Base-by-base conservation (phyloP, 2,113 vertebrate species). In the Forbesichthys papilliferus region DNA sequence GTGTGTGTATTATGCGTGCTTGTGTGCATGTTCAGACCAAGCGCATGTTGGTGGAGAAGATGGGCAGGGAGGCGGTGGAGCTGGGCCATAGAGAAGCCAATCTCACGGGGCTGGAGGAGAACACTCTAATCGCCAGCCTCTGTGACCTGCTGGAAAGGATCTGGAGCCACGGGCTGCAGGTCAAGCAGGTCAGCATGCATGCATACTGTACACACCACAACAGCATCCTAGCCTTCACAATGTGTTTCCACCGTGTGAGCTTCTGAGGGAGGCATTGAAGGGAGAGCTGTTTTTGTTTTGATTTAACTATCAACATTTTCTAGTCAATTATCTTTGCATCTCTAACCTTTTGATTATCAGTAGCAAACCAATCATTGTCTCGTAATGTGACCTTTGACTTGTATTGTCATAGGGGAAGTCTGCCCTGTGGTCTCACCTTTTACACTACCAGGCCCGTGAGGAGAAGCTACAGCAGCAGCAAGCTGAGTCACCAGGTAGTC, bases 361-460 rank as follows among this genome's bases (percentile, higher is more conserved):
- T 46, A 46, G 20, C 52, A 4, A 61, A 34, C 14, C 12, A 36
- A 16, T 53, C 20, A 33, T 48, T n/a, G 14, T 7, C 66, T 11
- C 34, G 52, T 13, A 20, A 56, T 16, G 48, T 59, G 16, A 48
- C 11, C 11, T 66, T 9, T 74, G 48, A 53, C 68, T 34, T 61
- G 9, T 46, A 47, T 2, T 5, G 75, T 89, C 51, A 47, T 83
- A 98, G 96, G 96, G 96, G 1, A 98, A 98, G 75, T 98, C 96
- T 1, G 96, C 96, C 9, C 85, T 98, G 75, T 98, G 96, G 96
- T 98, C 96, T 48, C 96, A 98, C 90, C 90, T 97, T 71, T 87
- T 96, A 73, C 95, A 95, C 64, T 96, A 94, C 84, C 96, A 97
- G 86, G 93, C 94, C 64, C 89, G 93, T 80, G 94, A 96, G 88